Conservation (phyloP, 2,797 vertebrate species). For the Hippocampus kuda region DNA sequence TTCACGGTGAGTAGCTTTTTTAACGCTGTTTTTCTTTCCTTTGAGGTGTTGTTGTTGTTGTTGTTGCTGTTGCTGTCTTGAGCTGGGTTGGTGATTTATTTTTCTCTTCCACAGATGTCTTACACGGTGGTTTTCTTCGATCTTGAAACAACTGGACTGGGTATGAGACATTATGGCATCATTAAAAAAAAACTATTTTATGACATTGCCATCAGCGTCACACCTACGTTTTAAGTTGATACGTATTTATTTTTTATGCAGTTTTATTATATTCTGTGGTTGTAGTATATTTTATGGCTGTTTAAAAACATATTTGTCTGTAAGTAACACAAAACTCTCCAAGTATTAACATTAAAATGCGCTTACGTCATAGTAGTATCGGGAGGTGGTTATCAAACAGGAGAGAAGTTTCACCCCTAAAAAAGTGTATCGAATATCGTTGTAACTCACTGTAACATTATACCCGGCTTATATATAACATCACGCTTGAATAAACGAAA, state of each 20-base stretch:
- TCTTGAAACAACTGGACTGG: conserved; percentile 64
- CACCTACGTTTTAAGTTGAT: not conserved
- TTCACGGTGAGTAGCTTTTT: not conserved
- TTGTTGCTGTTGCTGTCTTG: not conserved
- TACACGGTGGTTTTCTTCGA: conserved; percentile 59
- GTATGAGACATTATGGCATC: conserved; percentile 25
- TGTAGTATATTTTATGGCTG: no score
- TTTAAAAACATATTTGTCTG: not conserved
- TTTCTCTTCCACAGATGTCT: conserved; percentile 30
- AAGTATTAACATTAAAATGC: no score
- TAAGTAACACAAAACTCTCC: no score
- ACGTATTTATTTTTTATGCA: not conserved
- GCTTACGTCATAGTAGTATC: no score
- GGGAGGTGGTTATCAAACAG: no score
- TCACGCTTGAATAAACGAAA: no score
- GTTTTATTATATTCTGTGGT: not conserved
- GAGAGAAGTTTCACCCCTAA: no score
- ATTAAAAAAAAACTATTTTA: not conserved
- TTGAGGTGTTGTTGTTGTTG: not conserved
- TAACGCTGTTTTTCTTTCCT: no score
- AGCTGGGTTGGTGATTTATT: not conserved
- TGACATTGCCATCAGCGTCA: not conserved
- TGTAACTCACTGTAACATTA: no score
- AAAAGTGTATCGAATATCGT: no score
- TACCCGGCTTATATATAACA: no score